These are phyloP conservation scores for Diloba caeruleocephala DNA, from an alignment of 2,888 invertebrate genomes.

Conservation along the genomic window DNA sequence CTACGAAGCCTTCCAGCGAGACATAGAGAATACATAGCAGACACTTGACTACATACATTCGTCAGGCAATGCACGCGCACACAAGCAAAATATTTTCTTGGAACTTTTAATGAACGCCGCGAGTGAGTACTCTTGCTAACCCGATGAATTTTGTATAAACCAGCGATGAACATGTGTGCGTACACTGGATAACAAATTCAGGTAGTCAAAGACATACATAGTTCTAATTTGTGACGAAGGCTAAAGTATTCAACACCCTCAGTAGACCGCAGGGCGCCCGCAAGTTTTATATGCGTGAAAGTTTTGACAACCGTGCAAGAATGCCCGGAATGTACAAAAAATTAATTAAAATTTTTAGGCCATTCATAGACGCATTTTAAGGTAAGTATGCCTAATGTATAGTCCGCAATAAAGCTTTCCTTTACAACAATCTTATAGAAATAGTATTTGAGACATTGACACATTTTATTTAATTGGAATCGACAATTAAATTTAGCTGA, in stretches of 20 bases:
- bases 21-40: constrained; percentile 51
- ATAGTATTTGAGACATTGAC: no score
- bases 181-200: background rate
- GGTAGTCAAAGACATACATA: background rate
- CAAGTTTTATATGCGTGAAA: constrained; percentile 14
- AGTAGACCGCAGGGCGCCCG: constrained; percentile 39
- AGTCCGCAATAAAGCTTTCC: no score
- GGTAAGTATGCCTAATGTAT: no score
- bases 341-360: no score
- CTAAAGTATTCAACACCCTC: constrained; percentile 57
- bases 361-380: no score
- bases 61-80: constrained; percentile 26
- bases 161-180: constrained; percentile 20
- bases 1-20: constrained; percentile 64
- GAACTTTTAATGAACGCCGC: constrained; percentile 9
- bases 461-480: no score
- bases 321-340: background rate
- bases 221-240: constrained; percentile 16
- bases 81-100: constrained; percentile 6
- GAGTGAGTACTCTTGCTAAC: background rate
- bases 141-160: background rate
- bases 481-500: no score
- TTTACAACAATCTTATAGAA: no score
- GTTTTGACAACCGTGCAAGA: constrained; percentile 5
- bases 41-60: constrained; percentile 21